These are phyloP conservation scores for Eudorcas thomsonii DNA, from an alignment of 2,113 vertebrate genomes.

Conservation along the genomic window DNA sequence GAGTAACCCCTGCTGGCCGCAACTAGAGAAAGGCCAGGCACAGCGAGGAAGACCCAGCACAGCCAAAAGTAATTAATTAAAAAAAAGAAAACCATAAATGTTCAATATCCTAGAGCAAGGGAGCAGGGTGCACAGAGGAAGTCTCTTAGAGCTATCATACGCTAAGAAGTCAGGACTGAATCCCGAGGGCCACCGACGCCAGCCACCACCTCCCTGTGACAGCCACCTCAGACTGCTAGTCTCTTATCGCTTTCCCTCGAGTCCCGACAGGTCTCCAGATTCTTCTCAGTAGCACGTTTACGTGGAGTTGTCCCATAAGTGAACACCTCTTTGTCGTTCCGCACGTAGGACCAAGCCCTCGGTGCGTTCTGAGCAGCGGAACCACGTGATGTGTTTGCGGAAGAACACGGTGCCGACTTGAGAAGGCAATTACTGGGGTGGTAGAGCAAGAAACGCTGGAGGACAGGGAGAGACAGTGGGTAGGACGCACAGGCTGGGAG, in stretches of 20 bases:
- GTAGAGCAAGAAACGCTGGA: not conserved
- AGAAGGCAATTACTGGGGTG: not conserved
- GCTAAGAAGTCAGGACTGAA: not conserved
- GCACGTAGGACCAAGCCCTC: not conserved
- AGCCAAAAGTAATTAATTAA: not conserved
- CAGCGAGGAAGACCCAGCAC: not conserved
- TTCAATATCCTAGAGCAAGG: not conserved
- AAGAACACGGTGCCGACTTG: not conserved
- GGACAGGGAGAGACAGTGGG: not conserved
- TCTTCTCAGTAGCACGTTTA: not conserved
- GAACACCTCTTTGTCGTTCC: not conserved
- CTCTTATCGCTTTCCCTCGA: not conserved
- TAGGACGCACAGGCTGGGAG: not conserved
- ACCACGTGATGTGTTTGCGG: not conserved
- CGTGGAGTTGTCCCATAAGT: not conserved
- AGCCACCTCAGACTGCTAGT: not conserved
- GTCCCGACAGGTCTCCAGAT: not conserved
- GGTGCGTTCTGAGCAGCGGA: not conserved
- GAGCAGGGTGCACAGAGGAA: not conserved
- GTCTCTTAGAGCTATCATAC: not conserved
- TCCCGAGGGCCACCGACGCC: not conserved
- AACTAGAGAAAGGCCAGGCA: not conserved
- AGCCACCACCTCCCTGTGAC: not conserved
- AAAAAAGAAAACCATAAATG: not conserved
- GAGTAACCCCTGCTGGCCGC: not conserved